Evolutionary conservation across 35 echinoderm and acorn worm species (phyloP).

Genomic region (Stichopus chloronotus): DNA sequence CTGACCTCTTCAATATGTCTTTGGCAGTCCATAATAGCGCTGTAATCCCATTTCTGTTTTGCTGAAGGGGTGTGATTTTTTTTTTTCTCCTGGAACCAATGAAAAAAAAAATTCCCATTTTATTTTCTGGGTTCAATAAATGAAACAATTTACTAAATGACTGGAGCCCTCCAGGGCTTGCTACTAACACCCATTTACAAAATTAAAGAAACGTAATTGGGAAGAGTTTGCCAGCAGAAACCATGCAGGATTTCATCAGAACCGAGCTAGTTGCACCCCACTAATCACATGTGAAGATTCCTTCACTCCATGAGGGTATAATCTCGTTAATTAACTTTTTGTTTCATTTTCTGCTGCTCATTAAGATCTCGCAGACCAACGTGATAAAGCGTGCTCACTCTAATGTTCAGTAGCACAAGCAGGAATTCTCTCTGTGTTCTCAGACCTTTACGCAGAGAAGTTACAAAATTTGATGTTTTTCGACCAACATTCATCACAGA

Average conservation of each 20-base stretch:
- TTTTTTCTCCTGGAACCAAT: slow-evolving; percentile 29
- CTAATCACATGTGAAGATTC: slow-evolving; percentile 58
- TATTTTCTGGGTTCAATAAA: slow-evolving; percentile 45
- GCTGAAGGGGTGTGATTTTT: slow-evolving; percentile 17
- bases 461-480: too few species aligned
- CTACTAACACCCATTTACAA: slow-evolving; percentile 63
- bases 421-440: too few species aligned
- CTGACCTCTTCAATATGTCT: slow-evolving; percentile 59
- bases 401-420: too few species aligned
- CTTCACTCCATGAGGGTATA: slow-evolving; percentile 54
- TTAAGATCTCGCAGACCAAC: not conserved
- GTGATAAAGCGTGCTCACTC: not conserved
- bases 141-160: slow-evolving; percentile 72
- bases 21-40: slow-evolving; percentile 49
- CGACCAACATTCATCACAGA: too few species aligned
- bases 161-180: slow-evolving; percentile 54
- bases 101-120: slow-evolving; percentile 36
- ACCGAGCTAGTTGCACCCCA: slow-evolving; percentile 36
- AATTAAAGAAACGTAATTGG: slow-evolving; percentile 61
- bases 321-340: slow-evolving; percentile 62
- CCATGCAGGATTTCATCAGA: slow-evolving; percentile 25
- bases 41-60: slow-evolving; percentile 57
- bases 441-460: too few species aligned
- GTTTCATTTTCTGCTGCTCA: slow-evolving; percentile 54
- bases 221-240: slow-evolving; percentile 16